phyloP scores from a whole-genome alignment of 2,113 vertebrate species.

The Pampusana beccarii region DNA sequence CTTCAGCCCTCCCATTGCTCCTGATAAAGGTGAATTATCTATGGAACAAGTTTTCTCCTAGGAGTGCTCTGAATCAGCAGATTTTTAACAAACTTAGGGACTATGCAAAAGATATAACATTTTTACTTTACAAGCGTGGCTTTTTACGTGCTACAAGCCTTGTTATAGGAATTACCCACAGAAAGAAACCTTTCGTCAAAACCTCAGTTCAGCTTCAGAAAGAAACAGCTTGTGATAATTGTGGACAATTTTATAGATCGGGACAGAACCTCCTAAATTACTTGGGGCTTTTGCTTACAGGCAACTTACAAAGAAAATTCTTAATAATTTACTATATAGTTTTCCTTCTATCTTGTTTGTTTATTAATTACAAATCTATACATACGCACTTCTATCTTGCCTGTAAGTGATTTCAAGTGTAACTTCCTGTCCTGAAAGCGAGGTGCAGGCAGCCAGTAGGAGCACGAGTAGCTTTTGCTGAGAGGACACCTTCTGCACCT shows the following conservation, averaged over 20 bases:
- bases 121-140: not conserved
- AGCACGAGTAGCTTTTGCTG: not conserved
- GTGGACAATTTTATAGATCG: rapidly evolving
- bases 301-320: not conserved
- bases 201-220: not conserved
- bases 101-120: not conserved
- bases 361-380: not conserved
- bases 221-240: not conserved
- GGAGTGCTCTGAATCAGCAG: not conserved
- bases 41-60: not conserved
- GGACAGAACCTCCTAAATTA: not conserved
- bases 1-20: not conserved
- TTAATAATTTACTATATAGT: not conserved
- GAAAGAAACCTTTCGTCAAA: not conserved
- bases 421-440: not conserved
- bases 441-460: not conserved
- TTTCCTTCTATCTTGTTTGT: not conserved
- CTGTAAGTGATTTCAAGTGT: not conserved
- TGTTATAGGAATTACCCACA: not conserved
- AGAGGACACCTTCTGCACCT: not conserved
- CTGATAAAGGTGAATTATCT: not conserved
- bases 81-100: not conserved
- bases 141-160: not conserved
- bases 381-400: not conserved
- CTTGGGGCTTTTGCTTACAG: not conserved